phyloP scores from a whole-genome alignment of 2,113 vertebrate species.

The Danionella cerebrum region DNA sequence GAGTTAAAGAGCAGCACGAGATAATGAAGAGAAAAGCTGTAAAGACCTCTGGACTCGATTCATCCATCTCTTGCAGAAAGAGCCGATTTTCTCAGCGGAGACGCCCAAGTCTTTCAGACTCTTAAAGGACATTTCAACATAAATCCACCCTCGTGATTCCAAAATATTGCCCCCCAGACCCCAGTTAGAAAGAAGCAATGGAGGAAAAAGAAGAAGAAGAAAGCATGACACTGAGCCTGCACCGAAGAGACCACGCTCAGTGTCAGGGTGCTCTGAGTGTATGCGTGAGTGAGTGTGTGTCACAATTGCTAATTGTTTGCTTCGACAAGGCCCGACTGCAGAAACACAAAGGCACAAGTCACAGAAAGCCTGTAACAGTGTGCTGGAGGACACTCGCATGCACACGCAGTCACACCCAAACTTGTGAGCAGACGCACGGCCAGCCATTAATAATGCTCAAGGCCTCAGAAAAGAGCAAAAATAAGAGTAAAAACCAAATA shows the following conservation, averaged over 20 bases:
- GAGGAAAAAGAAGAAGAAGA: constrained; percentile 3
- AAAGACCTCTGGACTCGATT: constrained; percentile 64
- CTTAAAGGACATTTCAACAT: constrained; percentile 65
- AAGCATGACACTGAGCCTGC: constrained; percentile 26
- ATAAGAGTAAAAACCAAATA: no score
- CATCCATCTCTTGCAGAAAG: constrained; percentile 70
- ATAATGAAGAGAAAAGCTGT: constrained; percentile 35
- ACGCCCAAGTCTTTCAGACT: constrained; percentile 67
- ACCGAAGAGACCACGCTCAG: constrained; percentile 26
- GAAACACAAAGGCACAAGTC: constrained; percentile 56
- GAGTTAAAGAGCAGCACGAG: not conserved
- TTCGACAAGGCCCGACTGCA: constrained; percentile 40
- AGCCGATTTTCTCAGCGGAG: constrained; percentile 64
- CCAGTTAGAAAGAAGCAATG: constrained; percentile 27
- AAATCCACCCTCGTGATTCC: constrained; percentile 36
- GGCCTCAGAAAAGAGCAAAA: no score
- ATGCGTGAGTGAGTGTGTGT: constrained; percentile 22
- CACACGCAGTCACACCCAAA: constrained; percentile 16
- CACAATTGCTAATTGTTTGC: constrained; percentile 63
- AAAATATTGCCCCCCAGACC: no score
- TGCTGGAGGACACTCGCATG: constrained; percentile 5
- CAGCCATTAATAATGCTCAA: no score
- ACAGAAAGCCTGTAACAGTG: constrained; percentile 41
- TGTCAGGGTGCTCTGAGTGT: constrained; percentile 35
- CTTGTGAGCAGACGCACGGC: no score